Base-by-base conservation (phyloP, 2,113 vertebrate genomes). In the Periophthalmus modestus region DNA sequence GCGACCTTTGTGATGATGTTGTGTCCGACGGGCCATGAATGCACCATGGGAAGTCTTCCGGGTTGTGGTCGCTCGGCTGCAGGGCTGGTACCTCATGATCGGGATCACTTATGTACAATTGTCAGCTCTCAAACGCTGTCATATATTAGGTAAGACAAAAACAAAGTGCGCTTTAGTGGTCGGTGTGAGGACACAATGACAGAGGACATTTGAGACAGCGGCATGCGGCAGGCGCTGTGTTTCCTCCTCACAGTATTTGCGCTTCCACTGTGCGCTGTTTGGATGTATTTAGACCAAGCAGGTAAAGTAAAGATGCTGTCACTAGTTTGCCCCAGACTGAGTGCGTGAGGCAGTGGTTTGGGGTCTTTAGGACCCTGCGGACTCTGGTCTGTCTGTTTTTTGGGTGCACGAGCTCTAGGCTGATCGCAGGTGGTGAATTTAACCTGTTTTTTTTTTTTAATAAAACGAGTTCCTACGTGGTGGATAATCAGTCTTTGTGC, bases 201-300 rank as follows among this genome's bases (percentile, higher is more conserved):
- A 52, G 48, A 16, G 50, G 6, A 16, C 16, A 7, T 52, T 15
- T 39, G 39, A 43, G 39, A 43, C 39, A 10, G 39, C 39, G 39
- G 39, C 39, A 43, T 43, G 39, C 39, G 39, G 39, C 86, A 88
- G 75, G 70, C 86, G 75, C 62, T 83, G 74, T 74, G 55, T 34
- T 80, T 93, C 43, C 87, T 81, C 67, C 39, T 85, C 33, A 2
- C 90, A 74, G 79, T 87, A 14, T 78, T 89, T 5, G 82, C 82
- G 18, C 81, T 92, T 75, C 71, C 91, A 34, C 50, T 93, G 77
- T 36, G 89, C 69, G 78, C 82, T 75, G 79, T 84, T 9, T 43
- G 89, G 68, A 47, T 91, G 33, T 94, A 78, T 92, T 76, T 90
- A 69, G 89, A 86, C 36, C 61, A 82, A 66, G 86, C 91, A 94